A percentile compares a stretch with the other conserved stretches of the same genome.
Evolutionary conservation across 53 echinoderm and acorn worm species (phyloP).

Genomic region (Patiria pectinifera): DNA sequence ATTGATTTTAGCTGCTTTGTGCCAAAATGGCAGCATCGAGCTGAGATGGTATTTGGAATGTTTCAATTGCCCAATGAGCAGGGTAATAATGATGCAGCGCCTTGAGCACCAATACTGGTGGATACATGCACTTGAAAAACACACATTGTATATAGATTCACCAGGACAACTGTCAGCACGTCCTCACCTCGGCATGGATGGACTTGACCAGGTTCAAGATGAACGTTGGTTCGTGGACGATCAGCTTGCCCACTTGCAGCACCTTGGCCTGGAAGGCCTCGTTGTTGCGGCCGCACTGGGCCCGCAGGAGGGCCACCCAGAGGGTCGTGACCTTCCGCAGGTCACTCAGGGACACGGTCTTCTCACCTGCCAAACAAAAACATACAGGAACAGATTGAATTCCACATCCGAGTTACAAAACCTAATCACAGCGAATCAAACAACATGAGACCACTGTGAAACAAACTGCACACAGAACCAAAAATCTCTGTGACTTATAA

Average conservation of each 20-base stretch:
- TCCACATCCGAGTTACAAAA: not conserved
- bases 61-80: too few relatives aligned
- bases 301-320: conserved; percentile 43
- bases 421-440: not conserved
- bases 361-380: not conserved
- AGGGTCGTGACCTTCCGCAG: conserved; percentile 24
- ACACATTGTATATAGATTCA: not conserved
- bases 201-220: conserved; percentile 46
- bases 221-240: conserved; percentile 35
- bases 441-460: not conserved
- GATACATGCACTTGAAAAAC: not conserved
- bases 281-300: not conserved
- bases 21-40: too few relatives aligned
- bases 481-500: too few relatives aligned
- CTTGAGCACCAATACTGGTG: too few relatives aligned
- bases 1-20: too few relatives aligned
- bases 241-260: conserved; percentile 3
- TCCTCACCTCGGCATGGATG: conserved; percentile 33
- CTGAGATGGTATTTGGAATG: too few relatives aligned
- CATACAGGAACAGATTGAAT: not conserved
- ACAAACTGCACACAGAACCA: too few relatives aligned
- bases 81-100: too few relatives aligned
- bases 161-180: not conserved
- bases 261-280: conserved; percentile 22
- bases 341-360: conserved; percentile 29